Evolutionary conservation across 2,113 vertebrate species (phyloP).

Genomic region (Hylia prasina): DNA sequence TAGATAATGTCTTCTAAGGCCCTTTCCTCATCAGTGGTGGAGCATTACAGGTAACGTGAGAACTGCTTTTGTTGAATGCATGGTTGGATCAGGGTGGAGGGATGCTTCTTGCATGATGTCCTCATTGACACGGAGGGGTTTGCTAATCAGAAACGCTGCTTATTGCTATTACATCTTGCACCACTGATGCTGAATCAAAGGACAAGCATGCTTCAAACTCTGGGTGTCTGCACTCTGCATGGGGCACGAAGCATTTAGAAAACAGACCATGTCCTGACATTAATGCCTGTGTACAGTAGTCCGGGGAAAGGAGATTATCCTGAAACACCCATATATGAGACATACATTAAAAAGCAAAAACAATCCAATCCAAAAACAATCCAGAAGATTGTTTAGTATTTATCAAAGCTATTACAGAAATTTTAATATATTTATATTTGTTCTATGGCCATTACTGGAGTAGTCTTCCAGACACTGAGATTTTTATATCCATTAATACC

Average conservation of each 20-base stretch:
- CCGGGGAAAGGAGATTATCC: neutral
- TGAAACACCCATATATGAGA: neutral
- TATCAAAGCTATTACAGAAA: neutral
- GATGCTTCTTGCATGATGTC: constrained; percentile 71
- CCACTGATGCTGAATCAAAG: constrained; percentile 33
- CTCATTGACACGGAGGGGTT: constrained; percentile 37
- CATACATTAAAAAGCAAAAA: neutral
- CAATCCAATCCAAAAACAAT: neutral
- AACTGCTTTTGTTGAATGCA: constrained; percentile 69
- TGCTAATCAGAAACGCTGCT: constrained; percentile 62
- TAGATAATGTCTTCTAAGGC: constrained; percentile 90
- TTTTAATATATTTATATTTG: neutral
- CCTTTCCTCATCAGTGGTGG: constrained; percentile 81
- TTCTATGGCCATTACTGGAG: neutral
- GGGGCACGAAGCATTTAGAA: neutral
- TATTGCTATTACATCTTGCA: constrained; percentile 51
- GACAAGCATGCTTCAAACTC: constrained; percentile 15
- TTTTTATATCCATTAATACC: neutral
- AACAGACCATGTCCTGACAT: constrained; percentile 19
- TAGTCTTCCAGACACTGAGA: constrained; percentile 11
- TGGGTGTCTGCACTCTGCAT: constrained; percentile 56
- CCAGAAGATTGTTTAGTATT: neutral
- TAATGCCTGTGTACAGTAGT: neutral
- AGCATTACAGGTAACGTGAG: constrained; percentile 82
- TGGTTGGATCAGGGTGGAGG: constrained; percentile 70